A percentile compares a stretch with the other conserved stretches of the same genome.
phyloP scores from a whole-genome alignment of 1,140 invertebrate species.

The Trigoniulus corallinus region DNA sequence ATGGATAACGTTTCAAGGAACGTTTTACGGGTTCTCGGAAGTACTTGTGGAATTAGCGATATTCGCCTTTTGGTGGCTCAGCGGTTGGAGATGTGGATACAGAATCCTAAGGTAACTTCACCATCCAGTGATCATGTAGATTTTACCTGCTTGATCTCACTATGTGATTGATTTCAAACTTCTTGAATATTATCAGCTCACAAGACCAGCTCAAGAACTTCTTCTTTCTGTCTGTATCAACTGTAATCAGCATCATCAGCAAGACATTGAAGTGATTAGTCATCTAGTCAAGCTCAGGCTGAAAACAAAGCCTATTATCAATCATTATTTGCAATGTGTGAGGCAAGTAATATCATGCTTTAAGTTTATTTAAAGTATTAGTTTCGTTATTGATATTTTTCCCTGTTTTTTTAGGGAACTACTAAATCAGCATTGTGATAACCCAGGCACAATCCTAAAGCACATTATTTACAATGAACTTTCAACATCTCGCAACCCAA shows the following conservation, averaged over 20 bases:
- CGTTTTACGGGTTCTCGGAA: slow-evolving; percentile 65
- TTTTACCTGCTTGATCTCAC: too few relatives aligned
- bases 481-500: slow-evolving; percentile 70
- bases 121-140: background rate
- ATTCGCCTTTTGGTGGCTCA: slow-evolving; percentile 59
- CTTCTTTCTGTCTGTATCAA: slow-evolving; percentile 82
- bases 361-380: background rate
- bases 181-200: slow-evolving; percentile 29
- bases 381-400: slow-evolving; percentile 1
- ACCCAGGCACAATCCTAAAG: slow-evolving; percentile 69
- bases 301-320: slow-evolving; percentile 82
- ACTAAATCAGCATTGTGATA: slow-evolving; percentile 55
- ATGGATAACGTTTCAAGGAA: slow-evolving; percentile 73
- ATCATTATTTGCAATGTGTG: slow-evolving; percentile 71
- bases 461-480: slow-evolving; percentile 91
- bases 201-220: slow-evolving; percentile 80
- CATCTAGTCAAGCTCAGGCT: slow-evolving; percentile 75
- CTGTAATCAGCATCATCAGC: slow-evolving; percentile 52
- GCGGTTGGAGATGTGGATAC: slow-evolving; percentile 80
- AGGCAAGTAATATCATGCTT: slow-evolving; percentile 32
- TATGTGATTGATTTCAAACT: background rate
- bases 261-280: slow-evolving; percentile 78
- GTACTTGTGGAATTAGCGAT: slow-evolving; percentile 67
- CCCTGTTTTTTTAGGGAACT: slow-evolving; percentile 44
- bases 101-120: slow-evolving; percentile 61